Percentiles rank a stretch among this genome's conserved stretches.
These are phyloP conservation scores for Falco cherrug DNA, from an alignment of 2,797 vertebrate genomes.

Conservation along the genomic window DNA sequence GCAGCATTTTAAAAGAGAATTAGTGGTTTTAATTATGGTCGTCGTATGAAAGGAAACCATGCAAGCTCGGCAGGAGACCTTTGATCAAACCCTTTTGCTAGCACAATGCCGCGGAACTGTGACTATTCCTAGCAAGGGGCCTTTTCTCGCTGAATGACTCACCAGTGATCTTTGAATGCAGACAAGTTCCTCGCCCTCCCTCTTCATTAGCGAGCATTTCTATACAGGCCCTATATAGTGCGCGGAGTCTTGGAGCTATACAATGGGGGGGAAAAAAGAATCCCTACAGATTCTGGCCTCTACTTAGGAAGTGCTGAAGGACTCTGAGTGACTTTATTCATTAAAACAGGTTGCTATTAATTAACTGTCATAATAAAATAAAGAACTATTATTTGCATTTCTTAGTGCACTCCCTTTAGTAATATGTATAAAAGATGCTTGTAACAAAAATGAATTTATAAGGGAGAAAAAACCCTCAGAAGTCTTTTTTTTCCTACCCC, in stretches of 20 bases:
- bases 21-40: constrained; percentile 90
- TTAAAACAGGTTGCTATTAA: constrained; percentile 90
- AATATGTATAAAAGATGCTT: constrained; percentile 81
- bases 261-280: constrained; percentile 81
- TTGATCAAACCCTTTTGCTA: constrained; percentile 84
- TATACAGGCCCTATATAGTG: constrained; percentile 84
- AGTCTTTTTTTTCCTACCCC: constrained; percentile 18
- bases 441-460: constrained; percentile 81
- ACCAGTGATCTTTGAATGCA: constrained; percentile 88
- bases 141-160: constrained; percentile 87
- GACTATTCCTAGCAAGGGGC: constrained; percentile 85
- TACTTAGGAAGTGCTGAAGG: constrained; percentile 87
- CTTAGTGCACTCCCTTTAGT: constrained; percentile 79
- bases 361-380: constrained; percentile 90
- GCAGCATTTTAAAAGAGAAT: constrained; percentile 90
- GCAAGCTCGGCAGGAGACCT: constrained; percentile 82
- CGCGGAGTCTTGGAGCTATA: constrained; percentile 77
- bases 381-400: constrained; percentile 87
- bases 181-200: constrained; percentile 85
- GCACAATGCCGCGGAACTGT: constrained; percentile 88
- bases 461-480: constrained; percentile 45
- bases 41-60: constrained; percentile 85
- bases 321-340: constrained; percentile 87
- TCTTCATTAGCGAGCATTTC: constrained; percentile 89
- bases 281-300: constrained; percentile 82